Percentiles rank a stretch among this genome's conserved stretches.
Evolutionary conservation across 2,113 vertebrate species (phyloP).

Genomic region (Psilopsiagon aymara): DNA sequence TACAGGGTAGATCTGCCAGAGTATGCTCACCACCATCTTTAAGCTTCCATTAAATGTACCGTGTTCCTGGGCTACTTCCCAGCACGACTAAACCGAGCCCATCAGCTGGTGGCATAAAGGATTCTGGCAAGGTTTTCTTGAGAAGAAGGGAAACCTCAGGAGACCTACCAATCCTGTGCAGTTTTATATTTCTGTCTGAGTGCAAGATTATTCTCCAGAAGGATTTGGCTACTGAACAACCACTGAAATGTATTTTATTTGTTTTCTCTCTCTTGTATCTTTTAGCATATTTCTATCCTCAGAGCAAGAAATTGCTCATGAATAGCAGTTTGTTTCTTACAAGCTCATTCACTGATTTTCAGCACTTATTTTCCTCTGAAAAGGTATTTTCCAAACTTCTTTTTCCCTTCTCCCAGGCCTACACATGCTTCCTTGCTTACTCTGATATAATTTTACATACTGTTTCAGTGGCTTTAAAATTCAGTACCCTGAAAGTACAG

Average conservation of each 20-base stretch:
- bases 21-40: background rate
- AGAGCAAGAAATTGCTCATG: background rate
- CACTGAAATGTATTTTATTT: background rate
- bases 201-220: background rate
- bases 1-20: background rate
- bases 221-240: background rate
- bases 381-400: background rate
- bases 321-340: background rate
- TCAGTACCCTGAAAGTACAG: slow-evolving; percentile 54
- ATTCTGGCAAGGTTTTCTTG: slow-evolving; percentile 22
- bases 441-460: slow-evolving; percentile 64
- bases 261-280: background rate
- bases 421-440: slow-evolving; percentile 41
- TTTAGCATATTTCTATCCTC: background rate
- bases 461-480: slow-evolving; percentile 64
- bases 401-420: slow-evolving; percentile 7
- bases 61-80: background rate
- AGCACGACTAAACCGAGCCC: background rate
- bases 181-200: slow-evolving; percentile 24
- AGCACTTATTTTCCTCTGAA: background rate
- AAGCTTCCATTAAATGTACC: background rate
- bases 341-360: slow-evolving; percentile 16
- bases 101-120: background rate
- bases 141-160: slow-evolving; percentile 15
- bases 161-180: background rate